Evolutionary conservation across 2,888 invertebrate genomes (phyloP).

Genomic region (Ceriagrion tenellum): DNA sequence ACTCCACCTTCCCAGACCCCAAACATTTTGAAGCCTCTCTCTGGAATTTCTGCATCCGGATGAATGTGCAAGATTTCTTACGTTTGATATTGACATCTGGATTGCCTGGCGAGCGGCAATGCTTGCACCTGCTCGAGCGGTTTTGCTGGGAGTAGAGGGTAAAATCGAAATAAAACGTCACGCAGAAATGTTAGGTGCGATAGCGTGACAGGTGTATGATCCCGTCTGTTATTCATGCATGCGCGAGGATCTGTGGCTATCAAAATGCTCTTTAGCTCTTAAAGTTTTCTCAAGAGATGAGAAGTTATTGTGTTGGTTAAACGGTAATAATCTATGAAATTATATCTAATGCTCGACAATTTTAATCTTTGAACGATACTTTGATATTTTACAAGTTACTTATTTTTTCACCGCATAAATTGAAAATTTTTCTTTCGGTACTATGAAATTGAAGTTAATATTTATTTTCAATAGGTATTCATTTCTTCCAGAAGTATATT

Average conservation of each 20-base stretch:
- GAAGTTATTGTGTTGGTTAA: background rate
- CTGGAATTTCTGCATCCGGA: constrained; percentile 53
- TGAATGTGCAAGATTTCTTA: constrained; percentile 53
- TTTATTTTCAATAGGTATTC: too few relatives aligned
- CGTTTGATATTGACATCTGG: constrained; percentile 59
- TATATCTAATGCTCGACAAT: background rate
- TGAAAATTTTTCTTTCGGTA: too few relatives aligned
- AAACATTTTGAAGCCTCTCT: constrained; percentile 15
- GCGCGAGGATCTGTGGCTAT: background rate
- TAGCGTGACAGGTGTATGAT: background rate
- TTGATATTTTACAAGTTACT: too few relatives aligned
- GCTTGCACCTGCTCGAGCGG: constrained; percentile 5
- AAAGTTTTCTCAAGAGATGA: background rate
- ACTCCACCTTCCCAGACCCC: background rate
- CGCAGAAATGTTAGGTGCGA: background rate
- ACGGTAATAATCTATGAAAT: background rate
- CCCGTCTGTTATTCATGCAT: background rate
- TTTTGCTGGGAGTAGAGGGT: background rate
- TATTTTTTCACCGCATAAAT: too few relatives aligned
- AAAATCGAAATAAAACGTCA: background rate
- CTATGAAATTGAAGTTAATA: too few relatives aligned
- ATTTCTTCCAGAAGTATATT: too few relatives aligned
- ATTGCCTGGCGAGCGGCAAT: constrained; percentile 32
- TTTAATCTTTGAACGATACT: too few relatives aligned
- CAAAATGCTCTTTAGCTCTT: background rate